Conservation (phyloP, 1,140 invertebrate species). For the Sitobion miscanthi region DNA sequence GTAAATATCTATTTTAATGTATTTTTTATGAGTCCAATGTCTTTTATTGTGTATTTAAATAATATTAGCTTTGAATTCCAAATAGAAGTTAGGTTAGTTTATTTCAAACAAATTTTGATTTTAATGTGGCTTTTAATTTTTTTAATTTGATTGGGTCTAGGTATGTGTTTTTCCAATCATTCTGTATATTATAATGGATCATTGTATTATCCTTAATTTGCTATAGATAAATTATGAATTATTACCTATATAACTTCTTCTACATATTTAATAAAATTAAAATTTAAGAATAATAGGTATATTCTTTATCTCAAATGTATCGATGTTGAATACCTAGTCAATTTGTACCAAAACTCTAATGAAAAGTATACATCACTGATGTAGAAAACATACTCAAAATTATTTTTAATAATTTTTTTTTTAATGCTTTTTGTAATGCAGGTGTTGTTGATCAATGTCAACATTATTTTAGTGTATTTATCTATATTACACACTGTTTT, state of each 20-base stretch:
- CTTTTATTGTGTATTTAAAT: background rate
- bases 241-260: background rate
- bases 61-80: background rate
- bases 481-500: background rate
- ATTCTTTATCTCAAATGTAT: background rate
- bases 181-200: background rate
- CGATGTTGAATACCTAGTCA: background rate
- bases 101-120: background rate
- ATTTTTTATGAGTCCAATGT: background rate
- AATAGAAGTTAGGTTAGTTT: background rate
- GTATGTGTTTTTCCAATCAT: background rate
- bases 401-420: too few species aligned
- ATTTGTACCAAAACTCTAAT: background rate
- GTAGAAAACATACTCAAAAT: too few species aligned
- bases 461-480: background rate
- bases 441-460: too few species aligned
- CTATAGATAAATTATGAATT: background rate
- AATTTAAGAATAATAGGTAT: background rate
- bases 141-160: background rate
- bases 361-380: too few species aligned
- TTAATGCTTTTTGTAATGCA: too few species aligned
- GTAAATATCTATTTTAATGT: background rate
- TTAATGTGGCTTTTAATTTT: background rate
- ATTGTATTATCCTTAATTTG: background rate
- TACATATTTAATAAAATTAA: background rate